Evolutionary conservation across 2,113 vertebrate species (phyloP).

Genomic region (Sigmodon hispidus): DNA sequence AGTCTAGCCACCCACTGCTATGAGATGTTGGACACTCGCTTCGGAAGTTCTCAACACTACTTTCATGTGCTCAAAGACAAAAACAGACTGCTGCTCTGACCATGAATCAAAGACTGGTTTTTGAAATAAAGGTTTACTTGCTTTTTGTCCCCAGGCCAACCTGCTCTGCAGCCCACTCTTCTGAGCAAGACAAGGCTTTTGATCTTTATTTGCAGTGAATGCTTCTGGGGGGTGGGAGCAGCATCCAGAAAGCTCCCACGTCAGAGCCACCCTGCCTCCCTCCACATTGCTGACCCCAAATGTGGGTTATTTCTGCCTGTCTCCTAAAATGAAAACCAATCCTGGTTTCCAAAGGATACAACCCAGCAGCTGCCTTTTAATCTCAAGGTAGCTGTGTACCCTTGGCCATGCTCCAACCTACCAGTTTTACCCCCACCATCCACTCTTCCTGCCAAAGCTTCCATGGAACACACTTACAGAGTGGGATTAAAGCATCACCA

Average conservation of each 20-base stretch:
- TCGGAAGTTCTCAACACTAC: not conserved
- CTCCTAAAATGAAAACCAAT: not conserved
- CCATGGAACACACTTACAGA: constrained; percentile 34
- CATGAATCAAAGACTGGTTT: not conserved
- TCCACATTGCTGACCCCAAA: not conserved
- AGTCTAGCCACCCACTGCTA: not conserved
- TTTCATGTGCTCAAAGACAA: not conserved
- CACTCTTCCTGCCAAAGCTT: constrained; percentile 57
- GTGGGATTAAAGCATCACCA: constrained; percentile 42
- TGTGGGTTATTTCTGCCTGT: not conserved
- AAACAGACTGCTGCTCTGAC: not conserved
- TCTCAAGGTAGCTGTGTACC: not conserved
- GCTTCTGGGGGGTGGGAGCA: not conserved
- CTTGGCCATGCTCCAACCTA: not conserved
- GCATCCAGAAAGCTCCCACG: not conserved
- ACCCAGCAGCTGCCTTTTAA: not conserved
- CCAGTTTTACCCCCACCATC: not conserved
- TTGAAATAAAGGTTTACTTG: not conserved
- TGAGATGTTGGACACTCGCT: not conserved
- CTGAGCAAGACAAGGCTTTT: not conserved
- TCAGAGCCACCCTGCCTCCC: not conserved
- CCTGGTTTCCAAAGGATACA: not conserved
- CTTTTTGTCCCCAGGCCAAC: not conserved
- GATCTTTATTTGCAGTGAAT: not conserved
- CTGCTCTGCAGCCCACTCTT: not conserved